Evolutionary conservation across 2,797 vertebrate species (phyloP), one percentile per base, ranked within the genome.

Genomic region (Sebastes vulpes): DNA sequence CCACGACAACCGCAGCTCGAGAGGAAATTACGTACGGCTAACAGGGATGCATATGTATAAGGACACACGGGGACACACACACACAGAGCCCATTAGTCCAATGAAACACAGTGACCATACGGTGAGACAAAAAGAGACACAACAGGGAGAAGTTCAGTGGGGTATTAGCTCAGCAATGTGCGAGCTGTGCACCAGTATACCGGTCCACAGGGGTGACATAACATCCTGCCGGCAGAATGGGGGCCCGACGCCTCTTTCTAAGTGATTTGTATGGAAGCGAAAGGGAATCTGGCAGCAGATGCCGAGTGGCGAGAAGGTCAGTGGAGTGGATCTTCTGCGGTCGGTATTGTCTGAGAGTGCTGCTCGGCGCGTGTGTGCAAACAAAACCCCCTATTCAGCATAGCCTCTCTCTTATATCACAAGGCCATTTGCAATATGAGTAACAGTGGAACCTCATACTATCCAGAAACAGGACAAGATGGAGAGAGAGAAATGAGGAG

Each of bases 201-300:
- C 9, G 25, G 65, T 61, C 82, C 46, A 68, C 57, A 26, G 75
- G 20, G 63, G 54, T 3, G 20, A 70, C 65, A 65, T 11, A 54
- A 77, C 75, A 73, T 81, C 72, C 65, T 72, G 74, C 32, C 48
- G 38, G 65, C 65, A 75, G 72, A 88, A 72, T 18, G n/a, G 31
- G 31, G 67, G 70, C 68, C 82, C 50, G 77, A 66, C 9, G 53
- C 72, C 38, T 83, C 67, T 70, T 79, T 82, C 59, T 75, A 46
- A 76, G 81, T 85, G 84, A 82, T 93, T 87, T 88, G 65, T 79
- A 71, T 25, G 2, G 71, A 58, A 67, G 78, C 92, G 93, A 94
- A 94, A 94, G 85, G 70, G 81, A 93, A 94, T 91, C 93, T 89
- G 79, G 79, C 87, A 89, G 89, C 92, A 95, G 93, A 90, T 92